Base-by-base conservation (phyloP, 2,888 invertebrate species). In the Cybosia mesomella region DNA sequence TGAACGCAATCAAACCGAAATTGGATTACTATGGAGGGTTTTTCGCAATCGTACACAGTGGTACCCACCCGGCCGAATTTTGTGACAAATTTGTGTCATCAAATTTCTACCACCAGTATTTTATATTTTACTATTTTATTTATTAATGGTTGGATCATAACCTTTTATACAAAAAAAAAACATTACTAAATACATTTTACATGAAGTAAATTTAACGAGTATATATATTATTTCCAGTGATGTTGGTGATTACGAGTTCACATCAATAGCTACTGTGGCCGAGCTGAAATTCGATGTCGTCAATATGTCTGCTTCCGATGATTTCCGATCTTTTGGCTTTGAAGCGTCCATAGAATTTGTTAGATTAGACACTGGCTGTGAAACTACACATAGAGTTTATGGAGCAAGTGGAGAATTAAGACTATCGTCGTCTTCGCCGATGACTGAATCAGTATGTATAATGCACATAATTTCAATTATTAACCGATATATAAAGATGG, bases 291-390 rank as follows among this genome's bases (percentile, higher is more conserved):
- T 98, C 85, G 97, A 97, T 77, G 97, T 98, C 21, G 95, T 96
- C 68, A 97, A 97, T 80, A 98, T 99, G 98, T 96, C 97, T 73
- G 96, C 98, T 1, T 94, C 97, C 22, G 98, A 98, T 85, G 98
- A 98, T 94, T 98, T 98, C 87, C 96, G 97, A 70, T 97, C 97
- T 61, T 96, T 98, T 77, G 97, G 97, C 85, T 98, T 98, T 89
- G 98, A 98, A 88, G 98, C 97, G 9, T 96, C 96, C 57, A 98
- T 97, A 90, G 98, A 98, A 87, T 98, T 98, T 82, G 95, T 98
- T 15, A 96, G 97, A 82, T 94, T 96, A 59, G 96, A 96, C n/a
- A 95, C 96, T 0, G 95, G 95, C 32, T 98, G 98, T 85, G 95
- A 96, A 71, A 96, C 96, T 77, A 96, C 97, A 60, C 96, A 97